Percentiles rank a stretch among this genome's conserved stretches.
Evolutionary conservation across 1,140 invertebrate genomes (phyloP).

Genomic region (Formica selysi): DNA sequence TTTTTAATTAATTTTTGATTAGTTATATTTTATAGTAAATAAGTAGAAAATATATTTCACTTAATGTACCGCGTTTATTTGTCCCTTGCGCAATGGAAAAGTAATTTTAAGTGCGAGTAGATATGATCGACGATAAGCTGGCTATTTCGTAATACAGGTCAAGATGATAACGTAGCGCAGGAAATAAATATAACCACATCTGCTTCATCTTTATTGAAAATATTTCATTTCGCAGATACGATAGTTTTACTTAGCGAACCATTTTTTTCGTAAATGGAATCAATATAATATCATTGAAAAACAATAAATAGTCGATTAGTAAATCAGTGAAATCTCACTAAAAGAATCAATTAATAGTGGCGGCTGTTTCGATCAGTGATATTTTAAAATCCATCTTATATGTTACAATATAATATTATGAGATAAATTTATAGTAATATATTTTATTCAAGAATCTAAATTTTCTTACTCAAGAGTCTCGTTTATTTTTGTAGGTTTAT

Average conservation of each 20-base stretch:
- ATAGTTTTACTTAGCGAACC: slow-evolving; percentile 2
- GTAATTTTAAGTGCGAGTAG: slow-evolving; percentile 20
- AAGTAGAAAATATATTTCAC: background rate
- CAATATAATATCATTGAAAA: no score
- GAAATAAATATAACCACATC: slow-evolving; percentile 26
- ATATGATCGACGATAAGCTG: slow-evolving; percentile 19
- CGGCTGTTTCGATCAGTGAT: no score
- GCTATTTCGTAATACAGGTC: slow-evolving; percentile 38
- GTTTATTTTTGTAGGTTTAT: no score
- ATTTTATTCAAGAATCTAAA: no score
- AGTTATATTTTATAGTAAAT: background rate
- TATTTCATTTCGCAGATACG: slow-evolving; percentile 4
- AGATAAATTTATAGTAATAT: no score
- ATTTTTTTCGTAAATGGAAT: background rate
- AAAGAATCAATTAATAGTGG: no score
- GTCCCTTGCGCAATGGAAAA: background rate
- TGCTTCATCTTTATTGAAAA: slow-evolving; percentile 30
- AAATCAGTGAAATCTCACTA: no score
- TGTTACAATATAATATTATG: no score
- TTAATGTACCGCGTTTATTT: background rate
- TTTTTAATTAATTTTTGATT: background rate
- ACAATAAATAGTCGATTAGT: no score
- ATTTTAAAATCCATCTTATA: no score
- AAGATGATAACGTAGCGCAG: background rate
- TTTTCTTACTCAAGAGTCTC: no score